Evolutionary conservation across 2,113 vertebrate species (phyloP), one percentile per base, ranked within the genome.

Genomic region (Podarcis cretensis): DNA sequence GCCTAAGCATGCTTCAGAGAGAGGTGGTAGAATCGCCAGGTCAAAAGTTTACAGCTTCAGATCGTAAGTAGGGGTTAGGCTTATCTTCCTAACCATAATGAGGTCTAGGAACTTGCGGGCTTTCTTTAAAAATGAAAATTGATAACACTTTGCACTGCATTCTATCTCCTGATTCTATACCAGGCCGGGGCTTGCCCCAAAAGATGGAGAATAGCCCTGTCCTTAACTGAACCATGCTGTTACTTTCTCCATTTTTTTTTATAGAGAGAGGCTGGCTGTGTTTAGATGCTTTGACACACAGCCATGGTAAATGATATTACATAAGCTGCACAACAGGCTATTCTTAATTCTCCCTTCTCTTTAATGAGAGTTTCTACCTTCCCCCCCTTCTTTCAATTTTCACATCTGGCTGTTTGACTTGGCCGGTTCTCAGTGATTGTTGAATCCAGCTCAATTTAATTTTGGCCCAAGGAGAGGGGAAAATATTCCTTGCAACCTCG

Each of bases 401-500:
- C 48, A 4, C 92, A 84, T 0, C 10, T 0, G 0, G 89, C 21
- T 84, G 86, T 92, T 95, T 92, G 87, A 83, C 25, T 92, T 95
- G 94, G 94, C 89, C 10, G 92, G 89, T 89, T 90, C 20, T 35
- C 1, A 40, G 43, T 89, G 81, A 66, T 83, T 2, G 35, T 88
- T 90, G 90, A 82, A 92, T 79, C 92, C 35, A 43, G 21, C 92
- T 91, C 32, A 12, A 3, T 30, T 37, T 12, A 6, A 84, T 68
- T 92, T 90, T 90, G 94, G 93, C 89, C 6, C 3, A 30, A 73
- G 85, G 76, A 27, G 6, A n/a, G 35, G 27, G 68, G 76, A 91
- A 84, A 93, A 74, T 86, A 79, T 93, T 94, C 91, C 91, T 92
- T 89, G 87, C 90, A 8, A 9, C 0, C 69, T 1, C 65, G 37